phyloP scores from a whole-genome alignment of 2,888 invertebrate species.

The Danaus chrysippus region DNA sequence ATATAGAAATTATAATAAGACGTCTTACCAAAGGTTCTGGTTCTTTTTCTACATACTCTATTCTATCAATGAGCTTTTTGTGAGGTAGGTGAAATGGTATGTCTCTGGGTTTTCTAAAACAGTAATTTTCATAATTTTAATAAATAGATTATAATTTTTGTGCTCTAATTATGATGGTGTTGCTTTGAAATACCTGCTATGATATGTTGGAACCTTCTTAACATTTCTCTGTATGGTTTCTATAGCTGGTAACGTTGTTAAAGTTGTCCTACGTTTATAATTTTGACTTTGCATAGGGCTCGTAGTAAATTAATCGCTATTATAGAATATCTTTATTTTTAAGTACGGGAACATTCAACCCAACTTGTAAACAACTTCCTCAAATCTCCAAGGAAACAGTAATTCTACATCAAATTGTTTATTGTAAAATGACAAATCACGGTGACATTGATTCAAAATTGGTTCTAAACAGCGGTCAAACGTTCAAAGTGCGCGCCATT shows the following conservation, averaged over 20 bases:
- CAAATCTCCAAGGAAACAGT: conserved; percentile 24
- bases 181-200: conserved; percentile 44
- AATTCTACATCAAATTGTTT: neutral
- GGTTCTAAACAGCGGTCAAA: neutral
- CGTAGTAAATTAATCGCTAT: neutral
- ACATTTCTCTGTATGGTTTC: conserved; percentile 65
- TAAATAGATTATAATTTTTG: neutral
- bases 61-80: conserved; percentile 80
- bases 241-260: conserved; percentile 58
- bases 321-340: conserved; percentile 1
- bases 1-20: neutral
- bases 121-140: conserved; percentile 15
- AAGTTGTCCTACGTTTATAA: conserved; percentile 34
- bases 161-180: neutral
- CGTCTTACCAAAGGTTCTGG: conserved; percentile 81
- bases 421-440: neutral
- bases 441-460: conserved; percentile 12
- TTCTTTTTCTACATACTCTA: conserved; percentile 75
- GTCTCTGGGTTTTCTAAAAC: conserved; percentile 55
- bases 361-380: neutral
- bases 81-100: conserved; percentile 81
- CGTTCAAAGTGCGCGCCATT: conserved; percentile 6
- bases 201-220: conserved; percentile 50
- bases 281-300: conserved; percentile 26
- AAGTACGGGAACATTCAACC: neutral